phyloP scores from a whole-genome alignment of 2,888 invertebrate species.

The Selenia dentaria region DNA sequence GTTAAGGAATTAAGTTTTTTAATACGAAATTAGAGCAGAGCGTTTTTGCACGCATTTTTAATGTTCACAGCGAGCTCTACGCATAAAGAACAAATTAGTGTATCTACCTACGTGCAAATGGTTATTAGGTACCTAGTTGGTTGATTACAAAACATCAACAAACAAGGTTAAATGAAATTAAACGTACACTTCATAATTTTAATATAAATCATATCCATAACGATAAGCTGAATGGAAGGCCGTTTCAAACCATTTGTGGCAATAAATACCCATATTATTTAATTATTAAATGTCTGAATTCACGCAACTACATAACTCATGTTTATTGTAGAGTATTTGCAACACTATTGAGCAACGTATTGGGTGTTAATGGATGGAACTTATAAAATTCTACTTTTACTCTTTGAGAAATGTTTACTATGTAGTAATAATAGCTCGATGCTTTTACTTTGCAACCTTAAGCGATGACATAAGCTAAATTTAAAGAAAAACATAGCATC shows the following conservation, averaged over 20 bases:
- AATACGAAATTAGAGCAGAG: not conserved
- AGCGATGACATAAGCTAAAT: too few relatives aligned
- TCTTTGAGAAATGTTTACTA: too few relatives aligned
- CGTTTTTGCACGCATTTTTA: not conserved
- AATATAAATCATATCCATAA: not conserved
- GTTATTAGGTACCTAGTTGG: too few relatives aligned
- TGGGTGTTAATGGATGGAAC: not conserved
- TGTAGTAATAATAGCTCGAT: too few relatives aligned
- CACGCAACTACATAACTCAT: constrained; percentile 20
- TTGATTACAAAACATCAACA: constrained; percentile 5
- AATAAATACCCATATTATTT: constrained; percentile 17
- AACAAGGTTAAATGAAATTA: constrained; percentile 13
- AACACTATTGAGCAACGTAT: constrained; percentile 10
- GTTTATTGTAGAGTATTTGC: constrained; percentile 5
- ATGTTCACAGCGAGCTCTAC: not conserved
- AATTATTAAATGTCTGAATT: constrained; percentile 25
- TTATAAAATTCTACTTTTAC: too few relatives aligned
- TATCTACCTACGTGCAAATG: too few relatives aligned
- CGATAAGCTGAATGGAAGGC: constrained; percentile 23
- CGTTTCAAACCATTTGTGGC: constrained; percentile 20
- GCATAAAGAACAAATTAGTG: not conserved
- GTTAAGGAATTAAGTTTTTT: not conserved
- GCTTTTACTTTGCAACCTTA: constrained; percentile 8
- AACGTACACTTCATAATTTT: not conserved
- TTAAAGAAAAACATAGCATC: too few relatives aligned